Conservation (phyloP, 2,888 invertebrate genomes). For the Protophormia terraenovae region DNA sequence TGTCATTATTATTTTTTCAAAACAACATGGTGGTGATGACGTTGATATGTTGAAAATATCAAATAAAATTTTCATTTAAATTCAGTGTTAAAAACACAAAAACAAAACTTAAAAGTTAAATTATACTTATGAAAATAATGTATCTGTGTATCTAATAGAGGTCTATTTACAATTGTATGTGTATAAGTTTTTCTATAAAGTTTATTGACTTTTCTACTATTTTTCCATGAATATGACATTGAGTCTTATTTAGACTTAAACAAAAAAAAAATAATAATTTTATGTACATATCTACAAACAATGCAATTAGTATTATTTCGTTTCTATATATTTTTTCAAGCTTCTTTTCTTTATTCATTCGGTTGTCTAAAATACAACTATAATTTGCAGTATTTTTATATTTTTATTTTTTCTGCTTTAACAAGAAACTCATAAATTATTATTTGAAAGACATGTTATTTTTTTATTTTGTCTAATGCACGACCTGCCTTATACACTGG, state of each 20-base stretch:
- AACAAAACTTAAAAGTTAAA: not conserved
- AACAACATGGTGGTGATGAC: too few species aligned
- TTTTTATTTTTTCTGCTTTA: not conserved
- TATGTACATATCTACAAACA: constrained; percentile 4
- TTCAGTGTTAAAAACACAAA: not conserved
- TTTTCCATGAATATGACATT: constrained; percentile 59
- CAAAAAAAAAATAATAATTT: not conserved
- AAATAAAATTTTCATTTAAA: constrained; percentile 25
- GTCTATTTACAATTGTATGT: not conserved
- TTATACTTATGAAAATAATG: not conserved
- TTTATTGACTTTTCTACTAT: constrained; percentile 52
- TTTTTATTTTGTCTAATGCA: constrained; percentile 12
- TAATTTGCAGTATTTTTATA: not conserved
- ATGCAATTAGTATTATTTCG: constrained; percentile 37
- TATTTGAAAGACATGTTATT: constrained; percentile 3
- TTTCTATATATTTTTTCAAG: not conserved
- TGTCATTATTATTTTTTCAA: not conserved
- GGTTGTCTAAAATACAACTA: not conserved
- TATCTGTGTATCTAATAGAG: not conserved
- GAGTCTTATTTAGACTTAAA: constrained; percentile 20
- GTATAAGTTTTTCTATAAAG: constrained; percentile 10
- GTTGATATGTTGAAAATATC: not conserved
- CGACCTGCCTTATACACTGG: not conserved
- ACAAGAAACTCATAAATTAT: constrained; percentile 8
- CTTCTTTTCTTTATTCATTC: not conserved